These are phyloP conservation scores for Urophycis tenuis DNA, from an alignment of 2,797 vertebrate species.

Conservation along the genomic window DNA sequence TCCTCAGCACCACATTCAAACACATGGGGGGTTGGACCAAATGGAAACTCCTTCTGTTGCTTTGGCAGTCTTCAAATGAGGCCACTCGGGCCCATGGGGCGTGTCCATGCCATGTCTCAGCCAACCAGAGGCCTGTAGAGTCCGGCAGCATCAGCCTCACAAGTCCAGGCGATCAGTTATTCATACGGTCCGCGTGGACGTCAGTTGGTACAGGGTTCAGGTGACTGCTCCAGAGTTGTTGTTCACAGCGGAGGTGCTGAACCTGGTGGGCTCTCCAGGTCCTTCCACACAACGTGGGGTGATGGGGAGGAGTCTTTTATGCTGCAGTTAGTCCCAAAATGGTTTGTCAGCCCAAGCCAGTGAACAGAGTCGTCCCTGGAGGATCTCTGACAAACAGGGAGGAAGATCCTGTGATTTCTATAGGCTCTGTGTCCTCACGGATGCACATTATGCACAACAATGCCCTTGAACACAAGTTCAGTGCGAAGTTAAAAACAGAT, in stretches of 20 bases:
- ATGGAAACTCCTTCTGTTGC: conserved; percentile 32
- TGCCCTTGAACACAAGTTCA: not conserved
- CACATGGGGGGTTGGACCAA: conserved; percentile 29
- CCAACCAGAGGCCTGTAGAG: conserved; percentile 32
- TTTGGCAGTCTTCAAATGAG: conserved; percentile 27
- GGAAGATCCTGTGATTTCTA: conserved; percentile 30
- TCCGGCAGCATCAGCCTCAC: conserved; percentile 32
- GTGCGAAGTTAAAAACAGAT: not conserved
- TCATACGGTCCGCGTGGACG: conserved; percentile 43
- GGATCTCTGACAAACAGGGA: conserved; percentile 8
- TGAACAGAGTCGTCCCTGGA: conserved; percentile 39
- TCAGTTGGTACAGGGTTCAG: conserved; percentile 35
- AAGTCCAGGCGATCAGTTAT: conserved; percentile 49
- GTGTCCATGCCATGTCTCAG: conserved; percentile 11
- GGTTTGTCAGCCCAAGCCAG: conserved; percentile 44
- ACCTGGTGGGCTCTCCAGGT: too few relatives aligned
- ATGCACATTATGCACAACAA: not conserved
- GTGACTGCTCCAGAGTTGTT: conserved; percentile 45
- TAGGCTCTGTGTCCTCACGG: not conserved
- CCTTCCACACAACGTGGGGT: too few relatives aligned
- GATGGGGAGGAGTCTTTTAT: conserved; percentile 26
- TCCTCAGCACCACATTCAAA: conserved; percentile 24
- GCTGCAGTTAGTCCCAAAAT: conserved; percentile 38
- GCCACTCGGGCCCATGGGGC: not conserved
- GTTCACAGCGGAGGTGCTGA: too few relatives aligned